Conservation (phyloP, 2,888 invertebrate species). For the Hanleya hanleyi region DNA sequence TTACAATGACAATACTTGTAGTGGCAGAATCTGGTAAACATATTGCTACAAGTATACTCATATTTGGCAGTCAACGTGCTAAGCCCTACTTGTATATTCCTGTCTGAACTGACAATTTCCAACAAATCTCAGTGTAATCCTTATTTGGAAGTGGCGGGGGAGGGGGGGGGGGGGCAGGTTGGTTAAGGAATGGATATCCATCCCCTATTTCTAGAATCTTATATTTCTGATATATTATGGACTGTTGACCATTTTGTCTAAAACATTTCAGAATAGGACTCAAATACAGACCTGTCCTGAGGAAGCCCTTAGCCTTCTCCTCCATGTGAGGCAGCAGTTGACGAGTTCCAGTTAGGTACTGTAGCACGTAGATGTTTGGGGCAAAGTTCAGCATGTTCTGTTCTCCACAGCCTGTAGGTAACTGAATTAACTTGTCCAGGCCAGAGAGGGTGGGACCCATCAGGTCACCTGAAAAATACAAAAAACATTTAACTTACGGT, state of each 20-base stretch:
- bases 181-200: neutral
- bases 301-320: slow-evolving; percentile 76
- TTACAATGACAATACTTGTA: too few relatives aligned
- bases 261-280: neutral
- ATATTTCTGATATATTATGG: neutral
- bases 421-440: slow-evolving; percentile 79
- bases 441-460: slow-evolving; percentile 72
- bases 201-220: neutral
- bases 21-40: too few relatives aligned
- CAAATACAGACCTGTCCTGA: slow-evolving; percentile 69
- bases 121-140: too few relatives aligned
- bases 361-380: slow-evolving; percentile 82
- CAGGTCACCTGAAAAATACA: slow-evolving; percentile 73
- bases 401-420: slow-evolving; percentile 87
- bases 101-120: too few relatives aligned
- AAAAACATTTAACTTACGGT: too few relatives aligned
- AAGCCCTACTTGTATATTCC: too few relatives aligned
- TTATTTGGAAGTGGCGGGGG: too few relatives aligned
- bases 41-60: too few relatives aligned
- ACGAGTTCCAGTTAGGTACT: slow-evolving; percentile 78
- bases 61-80: too few relatives aligned
- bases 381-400: slow-evolving; percentile 87
- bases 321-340: slow-evolving; percentile 77
- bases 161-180: too few relatives aligned
- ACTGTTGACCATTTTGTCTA: neutral